Evolutionary conservation across 2,888 invertebrate genomes (phyloP), one percentile per base, ranked within the genome.

Genomic region (Sphinx pinastri): DNA sequence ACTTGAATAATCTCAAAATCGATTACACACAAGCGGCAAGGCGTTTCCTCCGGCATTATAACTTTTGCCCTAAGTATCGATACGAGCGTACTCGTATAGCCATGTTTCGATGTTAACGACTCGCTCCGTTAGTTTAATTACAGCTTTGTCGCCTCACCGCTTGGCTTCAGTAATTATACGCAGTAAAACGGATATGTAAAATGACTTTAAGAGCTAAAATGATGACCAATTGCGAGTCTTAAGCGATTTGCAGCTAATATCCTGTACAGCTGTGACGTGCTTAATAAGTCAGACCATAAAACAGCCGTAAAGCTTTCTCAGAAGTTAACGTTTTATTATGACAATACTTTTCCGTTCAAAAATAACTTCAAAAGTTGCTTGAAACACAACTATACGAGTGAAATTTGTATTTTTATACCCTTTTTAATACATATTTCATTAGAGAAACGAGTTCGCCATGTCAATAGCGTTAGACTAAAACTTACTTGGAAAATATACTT

Each of bases 71-170:
- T 82, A 78, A 83, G 81, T 79, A 82, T 82, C 79, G 74, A 82
- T 84, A 82, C 78, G 77, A 77, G 80, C 25, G 25, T 25, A 25
- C 25, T 25, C 78, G 83, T 84, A 80, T 85, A 84, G 81, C 82
- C 79, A 82, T 78, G 79, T 81, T 84, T 78, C 76, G 79, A 84
- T 83, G 84, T 90, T 91, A 89, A 91, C 88, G 89, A 88, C 82
- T 79, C 76, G 82, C 83, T 81, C 92, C 90, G 92, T 92, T 92
- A 92, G 80, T 89, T 91, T 92, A 92, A 92, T 92, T 92, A 87
- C 88, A 81, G 86, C 84, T 91, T 89, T 88, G 89, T 90, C 90
- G 88, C 85, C 81, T 81, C 83, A 80, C 84, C 84, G 82, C 83
- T 79, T 81, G 83, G 81, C 83, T 89, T 85, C 79, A 87, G 85